Evolutionary conservation across 2,797 vertebrate genomes (phyloP).

Genomic region (Gobio occitaniae): DNA sequence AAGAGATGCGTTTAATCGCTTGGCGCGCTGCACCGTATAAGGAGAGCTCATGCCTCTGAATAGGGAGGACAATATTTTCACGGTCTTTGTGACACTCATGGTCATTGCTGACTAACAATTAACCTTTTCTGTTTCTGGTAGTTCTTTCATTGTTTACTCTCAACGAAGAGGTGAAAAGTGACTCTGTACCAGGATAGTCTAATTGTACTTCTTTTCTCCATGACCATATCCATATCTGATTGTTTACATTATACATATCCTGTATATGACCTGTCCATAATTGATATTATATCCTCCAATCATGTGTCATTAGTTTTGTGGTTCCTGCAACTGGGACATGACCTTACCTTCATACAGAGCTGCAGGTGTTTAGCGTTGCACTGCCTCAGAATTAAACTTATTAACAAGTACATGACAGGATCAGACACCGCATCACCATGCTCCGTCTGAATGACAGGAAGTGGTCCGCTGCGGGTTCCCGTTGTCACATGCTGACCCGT

Average conservation of each 20-base stretch:
- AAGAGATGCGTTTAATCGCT: neutral
- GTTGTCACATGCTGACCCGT: conserved; percentile 22
- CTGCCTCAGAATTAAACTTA: conserved; percentile 25
- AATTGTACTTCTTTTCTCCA: neutral
- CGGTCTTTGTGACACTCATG: neutral
- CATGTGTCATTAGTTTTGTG: neutral
- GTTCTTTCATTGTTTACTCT: neutral
- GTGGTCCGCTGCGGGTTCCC: neutral
- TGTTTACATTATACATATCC: neutral
- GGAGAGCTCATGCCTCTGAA: conserved; percentile 12
- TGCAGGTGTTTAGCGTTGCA: conserved; percentile 15
- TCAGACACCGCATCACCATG: conserved; percentile 3
- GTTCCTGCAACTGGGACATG: neutral
- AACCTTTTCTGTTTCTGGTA: neutral
- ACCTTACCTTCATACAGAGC: conserved; percentile 3
- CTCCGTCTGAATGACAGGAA: conserved; percentile 17
- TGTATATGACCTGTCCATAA: neutral
- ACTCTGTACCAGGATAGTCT: neutral
- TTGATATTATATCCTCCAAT: conserved; percentile 6
- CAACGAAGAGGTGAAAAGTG: neutral
- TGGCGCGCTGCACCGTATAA: neutral
- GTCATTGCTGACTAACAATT: neutral
- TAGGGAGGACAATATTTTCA: neutral
- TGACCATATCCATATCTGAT: neutral
- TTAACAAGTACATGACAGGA: conserved; percentile 26